phyloP scores from a whole-genome alignment of 2,113 vertebrate genomes.

The Tamias sibiricus region DNA sequence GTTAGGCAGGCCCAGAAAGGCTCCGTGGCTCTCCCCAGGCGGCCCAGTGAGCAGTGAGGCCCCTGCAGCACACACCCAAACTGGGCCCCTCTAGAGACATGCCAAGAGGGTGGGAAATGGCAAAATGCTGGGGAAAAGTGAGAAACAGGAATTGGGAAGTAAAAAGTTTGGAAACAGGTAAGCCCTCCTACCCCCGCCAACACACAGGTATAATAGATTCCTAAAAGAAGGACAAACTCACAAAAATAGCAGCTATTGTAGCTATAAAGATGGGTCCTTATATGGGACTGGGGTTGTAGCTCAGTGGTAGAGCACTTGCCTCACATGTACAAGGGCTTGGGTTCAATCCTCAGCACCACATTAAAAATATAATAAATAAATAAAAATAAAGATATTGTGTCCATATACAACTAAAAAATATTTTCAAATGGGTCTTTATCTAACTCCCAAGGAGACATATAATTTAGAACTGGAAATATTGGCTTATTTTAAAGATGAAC shows the following conservation, averaged over 20 bases:
- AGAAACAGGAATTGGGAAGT: background rate
- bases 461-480: conserved; percentile 34
- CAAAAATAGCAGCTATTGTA: conserved; percentile 8
- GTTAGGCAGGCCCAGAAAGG: background rate
- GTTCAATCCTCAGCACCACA: too few species aligned
- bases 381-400: too few species aligned
- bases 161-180: background rate
- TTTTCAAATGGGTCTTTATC: background rate
- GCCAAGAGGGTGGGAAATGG: background rate
- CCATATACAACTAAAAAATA: too few species aligned
- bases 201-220: background rate
- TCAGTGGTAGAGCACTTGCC: too few species aligned
- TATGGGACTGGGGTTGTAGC: background rate
- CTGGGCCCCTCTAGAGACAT: background rate
- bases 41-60: background rate
- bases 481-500: conserved; percentile 20
- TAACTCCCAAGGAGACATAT: background rate
- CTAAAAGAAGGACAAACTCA: background rate
- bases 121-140: background rate
- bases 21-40: background rate
- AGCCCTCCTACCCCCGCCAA: background rate
- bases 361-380: too few species aligned
- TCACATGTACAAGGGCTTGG: too few species aligned
- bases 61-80: background rate
- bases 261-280: background rate